phyloP scores from a whole-genome alignment of 2,113 vertebrate genomes.

The Murina feae region DNA sequence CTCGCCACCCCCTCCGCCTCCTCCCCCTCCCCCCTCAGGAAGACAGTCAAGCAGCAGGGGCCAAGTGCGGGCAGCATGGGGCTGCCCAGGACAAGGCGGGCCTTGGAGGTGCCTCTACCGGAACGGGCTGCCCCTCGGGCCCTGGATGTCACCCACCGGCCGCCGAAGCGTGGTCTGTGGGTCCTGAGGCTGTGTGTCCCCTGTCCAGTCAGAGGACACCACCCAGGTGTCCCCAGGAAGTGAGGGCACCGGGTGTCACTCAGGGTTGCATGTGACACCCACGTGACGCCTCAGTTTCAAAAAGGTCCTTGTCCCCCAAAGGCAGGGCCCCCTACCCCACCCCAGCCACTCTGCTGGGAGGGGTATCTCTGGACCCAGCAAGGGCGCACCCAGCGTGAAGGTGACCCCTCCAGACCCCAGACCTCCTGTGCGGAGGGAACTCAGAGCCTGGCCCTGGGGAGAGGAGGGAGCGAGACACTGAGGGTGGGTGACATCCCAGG shows the following conservation, averaged over 20 bases:
- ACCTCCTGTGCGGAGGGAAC: not conserved
- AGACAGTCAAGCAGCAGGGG: too few species aligned
- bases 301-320: not conserved
- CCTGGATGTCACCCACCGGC: not conserved
- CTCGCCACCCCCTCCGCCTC: too few species aligned
- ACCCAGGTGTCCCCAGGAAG: rapidly evolving
- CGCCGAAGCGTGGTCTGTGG: rapidly evolving
- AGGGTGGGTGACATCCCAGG: not conserved
- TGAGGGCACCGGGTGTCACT: rapidly evolving
- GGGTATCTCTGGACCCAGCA: not conserved
- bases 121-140: too few species aligned
- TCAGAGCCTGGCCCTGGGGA: not conserved
- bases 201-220: rapidly evolving
- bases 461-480: not conserved
- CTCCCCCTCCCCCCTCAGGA: too few species aligned
- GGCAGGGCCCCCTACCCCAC: too few species aligned
- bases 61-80: too few species aligned
- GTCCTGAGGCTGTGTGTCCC: not conserved
- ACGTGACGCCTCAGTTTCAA: not conserved
- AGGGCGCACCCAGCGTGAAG: rapidly evolving
- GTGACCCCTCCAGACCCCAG: rapidly evolving
- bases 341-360: not conserved
- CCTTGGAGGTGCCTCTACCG: too few species aligned
- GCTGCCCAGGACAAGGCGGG: too few species aligned
- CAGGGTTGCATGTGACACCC: not conserved